Evolutionary conservation across 2,113 vertebrate genomes (phyloP).

Genomic region (Budorcas taxicolor): DNA sequence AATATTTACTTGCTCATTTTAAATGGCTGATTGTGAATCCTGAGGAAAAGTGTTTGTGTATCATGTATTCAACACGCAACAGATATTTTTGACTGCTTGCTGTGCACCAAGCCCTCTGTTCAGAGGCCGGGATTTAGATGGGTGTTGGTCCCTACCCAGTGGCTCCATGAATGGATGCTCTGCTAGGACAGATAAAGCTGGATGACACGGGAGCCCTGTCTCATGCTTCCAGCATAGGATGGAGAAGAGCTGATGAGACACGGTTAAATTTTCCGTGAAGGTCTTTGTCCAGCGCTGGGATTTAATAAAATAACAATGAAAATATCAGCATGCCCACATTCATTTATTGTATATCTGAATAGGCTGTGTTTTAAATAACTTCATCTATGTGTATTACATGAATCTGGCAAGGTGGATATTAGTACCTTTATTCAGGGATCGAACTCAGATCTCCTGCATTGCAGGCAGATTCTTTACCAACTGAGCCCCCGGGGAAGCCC

Average conservation of each 20-base stretch:
- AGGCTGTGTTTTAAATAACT: neutral
- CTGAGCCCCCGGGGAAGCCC: neutral
- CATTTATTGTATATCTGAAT: neutral
- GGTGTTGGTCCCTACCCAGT: fast-evolving
- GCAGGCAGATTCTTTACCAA: neutral
- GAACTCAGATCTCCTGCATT: neutral
- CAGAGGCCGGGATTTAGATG: neutral
- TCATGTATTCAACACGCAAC: neutral
- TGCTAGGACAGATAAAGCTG: neutral
- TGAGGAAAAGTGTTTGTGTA: neutral
- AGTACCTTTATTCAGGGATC: neutral
- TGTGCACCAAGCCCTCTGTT: neutral
- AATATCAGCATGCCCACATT: neutral
- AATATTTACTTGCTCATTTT: neutral
- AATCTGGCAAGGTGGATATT: neutral
- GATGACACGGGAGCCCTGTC: neutral
- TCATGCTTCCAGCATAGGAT: neutral
- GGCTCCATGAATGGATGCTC: neutral
- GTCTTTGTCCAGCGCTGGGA: neutral
- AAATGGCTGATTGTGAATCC: neutral
- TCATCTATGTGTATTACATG: neutral
- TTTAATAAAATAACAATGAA: neutral
- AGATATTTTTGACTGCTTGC: neutral
- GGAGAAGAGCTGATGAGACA: neutral
- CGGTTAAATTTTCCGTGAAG: neutral